These are phyloP conservation scores for Lingula anatina DNA, from an alignment of 2,888 invertebrate genomes.

Conservation along the genomic window DNA sequence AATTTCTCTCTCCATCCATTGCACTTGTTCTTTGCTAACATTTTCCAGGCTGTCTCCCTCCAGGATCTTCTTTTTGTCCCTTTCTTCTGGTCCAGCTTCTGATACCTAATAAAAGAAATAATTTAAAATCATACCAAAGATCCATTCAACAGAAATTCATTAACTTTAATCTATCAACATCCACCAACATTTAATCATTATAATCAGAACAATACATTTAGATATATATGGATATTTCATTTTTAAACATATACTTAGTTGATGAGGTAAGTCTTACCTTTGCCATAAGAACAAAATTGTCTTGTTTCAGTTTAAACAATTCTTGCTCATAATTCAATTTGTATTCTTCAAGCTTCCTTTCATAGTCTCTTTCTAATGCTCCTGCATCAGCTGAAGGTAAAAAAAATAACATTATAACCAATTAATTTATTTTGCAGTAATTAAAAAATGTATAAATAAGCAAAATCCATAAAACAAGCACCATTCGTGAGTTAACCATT, in stretches of 20 bases:
- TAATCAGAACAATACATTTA: neutral
- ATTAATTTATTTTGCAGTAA: too few relatives aligned
- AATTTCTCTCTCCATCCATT: constrained; percentile 35
- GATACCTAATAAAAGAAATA: constrained; percentile 3
- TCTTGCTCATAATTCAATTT: constrained; percentile 37
- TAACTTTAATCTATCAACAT: too few relatives aligned
- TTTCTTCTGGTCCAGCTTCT: too few relatives aligned
- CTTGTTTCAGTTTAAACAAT: constrained; percentile 40
- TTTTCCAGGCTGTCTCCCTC: constrained; percentile 11
- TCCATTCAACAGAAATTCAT: too few relatives aligned
- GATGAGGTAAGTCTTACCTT: constrained; percentile 30
- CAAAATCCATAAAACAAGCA: too few relatives aligned
- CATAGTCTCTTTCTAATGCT: constrained; percentile 18
- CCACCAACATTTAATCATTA: neutral
- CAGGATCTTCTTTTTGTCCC: too few relatives aligned
- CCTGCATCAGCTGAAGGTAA: constrained; percentile 22
- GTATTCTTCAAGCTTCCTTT: constrained; percentile 24
- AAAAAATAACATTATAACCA: too few relatives aligned
- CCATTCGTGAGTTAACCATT: too few relatives aligned
- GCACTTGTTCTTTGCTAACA: constrained; percentile 27
- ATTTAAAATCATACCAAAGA: too few relatives aligned
- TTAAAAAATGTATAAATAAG: too few relatives aligned
- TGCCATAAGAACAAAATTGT: constrained; percentile 44
- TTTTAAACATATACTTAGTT: too few relatives aligned
- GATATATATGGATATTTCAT: neutral